Conservation (phyloP, 2,888 invertebrate species). For the Clivina fossor region DNA sequence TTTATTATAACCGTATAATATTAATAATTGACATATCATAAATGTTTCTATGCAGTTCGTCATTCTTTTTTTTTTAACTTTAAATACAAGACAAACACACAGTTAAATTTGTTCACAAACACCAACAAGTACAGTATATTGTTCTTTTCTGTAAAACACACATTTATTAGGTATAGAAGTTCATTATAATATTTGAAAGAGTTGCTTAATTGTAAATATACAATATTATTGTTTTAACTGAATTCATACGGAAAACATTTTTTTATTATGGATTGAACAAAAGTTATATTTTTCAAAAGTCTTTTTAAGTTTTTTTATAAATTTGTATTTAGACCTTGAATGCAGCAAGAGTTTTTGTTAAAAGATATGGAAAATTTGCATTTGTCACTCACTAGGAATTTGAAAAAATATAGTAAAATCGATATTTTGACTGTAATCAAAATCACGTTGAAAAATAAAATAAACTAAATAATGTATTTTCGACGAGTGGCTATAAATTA, state of each 20-base stretch:
- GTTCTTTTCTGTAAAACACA: neutral
- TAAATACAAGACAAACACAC: neutral
- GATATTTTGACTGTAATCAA: neutral
- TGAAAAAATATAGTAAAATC: neutral
- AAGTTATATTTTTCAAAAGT: too few species aligned
- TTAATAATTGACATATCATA: constrained; percentile 26
- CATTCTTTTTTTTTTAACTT: neutral
- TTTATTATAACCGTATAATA: constrained; percentile 10
- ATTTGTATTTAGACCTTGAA: neutral
- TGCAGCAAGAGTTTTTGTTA: neutral
- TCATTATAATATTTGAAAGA: neutral
- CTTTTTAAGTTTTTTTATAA: neutral
- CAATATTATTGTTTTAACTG: too few species aligned
- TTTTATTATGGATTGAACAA: too few species aligned
- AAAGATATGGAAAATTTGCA: neutral
- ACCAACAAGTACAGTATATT: neutral
- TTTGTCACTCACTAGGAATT: neutral
- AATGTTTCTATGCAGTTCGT: neutral
- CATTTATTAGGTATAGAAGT: neutral
- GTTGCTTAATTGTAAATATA: neutral
- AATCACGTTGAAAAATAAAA: neutral
- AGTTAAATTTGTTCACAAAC: neutral
- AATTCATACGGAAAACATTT: too few species aligned
- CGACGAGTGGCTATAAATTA: neutral
- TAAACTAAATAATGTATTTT: too few species aligned